Base-by-base conservation (phyloP, 2,888 invertebrate genomes). In the Dendrolimus houi region DNA sequence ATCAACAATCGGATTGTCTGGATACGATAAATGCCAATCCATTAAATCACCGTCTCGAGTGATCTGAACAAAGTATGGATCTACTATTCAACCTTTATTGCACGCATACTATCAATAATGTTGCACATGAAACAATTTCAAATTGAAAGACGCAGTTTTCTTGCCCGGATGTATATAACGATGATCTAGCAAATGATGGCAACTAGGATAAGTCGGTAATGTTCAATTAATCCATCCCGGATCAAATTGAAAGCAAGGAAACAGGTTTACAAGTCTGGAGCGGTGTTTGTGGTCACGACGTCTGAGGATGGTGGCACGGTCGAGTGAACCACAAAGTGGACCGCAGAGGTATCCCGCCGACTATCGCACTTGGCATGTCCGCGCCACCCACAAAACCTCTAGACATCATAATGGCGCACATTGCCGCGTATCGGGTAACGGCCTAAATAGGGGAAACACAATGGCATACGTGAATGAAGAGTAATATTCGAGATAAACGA, bases 261-360 rank as follows among this genome's bases (percentile, higher is more conserved):
- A 87, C 87, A 72, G 86, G 85, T 87, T 85, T 77, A 72, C 75
- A 64, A 61, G 77, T 71, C 72, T 70, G 69, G 72, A 63, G 68
- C 74, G 69, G 70, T 77, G 84, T 82, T 82, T 87, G 86, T 80
- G 88, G 88, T 87, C 79, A 73, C 79, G 75, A 73, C 75, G 70
- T 66, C 68, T 70, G 75, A 72, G 67, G 77, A 74, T 74, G 72
- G 75, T 72, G 72, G 75, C 73, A 79, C 78, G 81, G 78, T 78
- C 73, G 77, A 75, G 60, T 71, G 80, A 64, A 81, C 79, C 84
- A 80, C 85, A 83, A 85, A 87, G 80, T 75, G 71, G 68, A 75
- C 79, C 81, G 80, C 79, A 72, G 66, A 67, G 65, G 60, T 64
- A 67, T 63, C 69, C 66, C 64, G 64, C 64, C 65, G 62, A 58